These are phyloP conservation scores for Holcopasites calliopsidis DNA, from an alignment of 1,140 invertebrate genomes.

Conservation along the genomic window DNA sequence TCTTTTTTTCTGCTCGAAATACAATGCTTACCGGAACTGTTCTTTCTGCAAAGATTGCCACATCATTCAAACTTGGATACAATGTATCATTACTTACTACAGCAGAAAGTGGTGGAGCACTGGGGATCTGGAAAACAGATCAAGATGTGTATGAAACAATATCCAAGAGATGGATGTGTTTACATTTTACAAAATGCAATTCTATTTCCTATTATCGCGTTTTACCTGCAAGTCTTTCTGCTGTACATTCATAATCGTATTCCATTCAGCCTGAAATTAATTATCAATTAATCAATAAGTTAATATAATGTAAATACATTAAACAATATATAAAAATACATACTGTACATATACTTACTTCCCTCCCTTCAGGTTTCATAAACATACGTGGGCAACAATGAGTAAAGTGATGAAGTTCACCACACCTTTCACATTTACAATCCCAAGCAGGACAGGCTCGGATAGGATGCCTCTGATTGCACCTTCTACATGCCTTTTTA, in stretches of 20 bases:
- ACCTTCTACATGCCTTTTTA: slow-evolving; percentile 46
- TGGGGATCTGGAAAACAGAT: not conserved
- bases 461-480: slow-evolving; percentile 23
- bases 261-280: not conserved
- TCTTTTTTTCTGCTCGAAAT: not conserved
- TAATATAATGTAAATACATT: too few relatives aligned
- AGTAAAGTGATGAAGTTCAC: slow-evolving; percentile 35
- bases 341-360: not conserved
- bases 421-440: slow-evolving; percentile 44
- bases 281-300: too few relatives aligned
- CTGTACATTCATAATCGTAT: not conserved
- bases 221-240: not conserved
- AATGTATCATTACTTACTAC: not conserved
- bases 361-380: not conserved
- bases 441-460: slow-evolving; percentile 51
- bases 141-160: too few relatives aligned
- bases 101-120: not conserved
- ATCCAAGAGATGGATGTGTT: too few relatives aligned
- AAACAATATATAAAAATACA: not conserved
- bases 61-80: not conserved
- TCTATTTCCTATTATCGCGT: not conserved
- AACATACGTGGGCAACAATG: not conserved
- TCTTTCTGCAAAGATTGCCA: too few relatives aligned
- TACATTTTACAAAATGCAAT: not conserved
- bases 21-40: not conserved